phyloP scores from a whole-genome alignment of 1,140 invertebrate genomes.

The Adelges cooleyi region DNA sequence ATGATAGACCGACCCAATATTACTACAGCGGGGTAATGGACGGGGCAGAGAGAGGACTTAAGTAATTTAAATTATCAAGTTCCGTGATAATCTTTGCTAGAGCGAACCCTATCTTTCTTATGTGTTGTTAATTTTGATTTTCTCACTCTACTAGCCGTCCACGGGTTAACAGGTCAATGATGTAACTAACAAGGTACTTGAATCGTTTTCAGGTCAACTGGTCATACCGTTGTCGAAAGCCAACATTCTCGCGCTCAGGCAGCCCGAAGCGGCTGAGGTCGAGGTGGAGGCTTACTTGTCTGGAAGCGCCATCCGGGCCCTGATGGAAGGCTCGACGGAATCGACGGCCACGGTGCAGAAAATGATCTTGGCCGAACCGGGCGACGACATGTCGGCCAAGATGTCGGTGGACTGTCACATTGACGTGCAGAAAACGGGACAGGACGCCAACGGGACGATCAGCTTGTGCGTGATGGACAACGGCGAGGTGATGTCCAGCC shows the following conservation, averaged over 20 bases:
- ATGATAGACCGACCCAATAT: too few relatives aligned
- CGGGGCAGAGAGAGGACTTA: too few relatives aligned
- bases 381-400: conserved; percentile 25
- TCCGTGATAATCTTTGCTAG: too few relatives aligned
- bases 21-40: too few relatives aligned
- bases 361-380: conserved; percentile 18
- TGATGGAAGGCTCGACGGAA: not conserved
- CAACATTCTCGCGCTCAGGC: conserved; percentile 23
- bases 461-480: conserved; percentile 29
- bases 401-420: conserved; percentile 23
- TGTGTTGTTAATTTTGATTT: too few relatives aligned
- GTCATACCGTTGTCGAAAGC: conserved; percentile 28
- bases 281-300: conserved; percentile 28
- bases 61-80: too few relatives aligned
- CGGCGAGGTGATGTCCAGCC: conserved; percentile 25
- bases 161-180: too few relatives aligned
- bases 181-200: too few relatives aligned
- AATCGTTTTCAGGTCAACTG: conserved; percentile 15
- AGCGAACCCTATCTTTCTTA: too few relatives aligned
- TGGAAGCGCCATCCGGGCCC: conserved; percentile 14
- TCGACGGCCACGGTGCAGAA: conserved; percentile 6
- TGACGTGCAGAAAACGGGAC: conserved; percentile 18
- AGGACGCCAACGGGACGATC: conserved; percentile 23
- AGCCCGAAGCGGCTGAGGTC: conserved; percentile 3
- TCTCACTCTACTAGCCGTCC: too few relatives aligned